Evolutionary conservation across 2,113 vertebrate genomes (phyloP).

Genomic region (Litocranius walleri): DNA sequence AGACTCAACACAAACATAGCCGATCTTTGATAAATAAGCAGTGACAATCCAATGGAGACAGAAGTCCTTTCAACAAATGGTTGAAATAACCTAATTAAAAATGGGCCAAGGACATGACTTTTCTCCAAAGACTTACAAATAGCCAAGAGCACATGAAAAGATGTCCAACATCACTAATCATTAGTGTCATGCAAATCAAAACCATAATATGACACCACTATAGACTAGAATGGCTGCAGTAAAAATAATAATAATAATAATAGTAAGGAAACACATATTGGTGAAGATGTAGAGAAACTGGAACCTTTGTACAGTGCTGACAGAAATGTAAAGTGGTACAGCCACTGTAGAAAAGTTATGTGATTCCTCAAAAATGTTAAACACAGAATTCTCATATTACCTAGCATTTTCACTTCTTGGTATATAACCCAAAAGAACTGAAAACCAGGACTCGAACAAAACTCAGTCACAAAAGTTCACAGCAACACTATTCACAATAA

Average conservation of each 20-base stretch:
- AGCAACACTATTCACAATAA: not conserved
- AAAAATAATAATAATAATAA: not conserved
- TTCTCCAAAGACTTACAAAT: not conserved
- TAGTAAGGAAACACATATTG: not conserved
- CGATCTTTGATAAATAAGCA: conserved; percentile 5
- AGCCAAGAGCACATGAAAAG: not conserved
- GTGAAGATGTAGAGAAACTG: not conserved
- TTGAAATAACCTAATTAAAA: not conserved
- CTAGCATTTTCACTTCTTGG: not conserved
- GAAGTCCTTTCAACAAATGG: not conserved
- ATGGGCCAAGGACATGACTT: not conserved
- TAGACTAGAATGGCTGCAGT: not conserved
- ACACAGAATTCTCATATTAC: not conserved
- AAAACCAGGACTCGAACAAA: not conserved
- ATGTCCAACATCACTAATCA: not conserved
- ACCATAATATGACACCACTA: not conserved
- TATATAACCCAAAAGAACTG: not conserved
- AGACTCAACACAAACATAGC: not conserved
- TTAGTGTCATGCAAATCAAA: not conserved
- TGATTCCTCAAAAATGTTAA: not conserved
- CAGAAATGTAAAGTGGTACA: not conserved
- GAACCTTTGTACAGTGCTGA: not conserved
- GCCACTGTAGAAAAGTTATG: not conserved
- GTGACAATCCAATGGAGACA: not conserved
- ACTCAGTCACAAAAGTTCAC: not conserved